Evolutionary conservation across 1,140 invertebrate species (phyloP).

Genomic region (Tribolium castaneum): DNA sequence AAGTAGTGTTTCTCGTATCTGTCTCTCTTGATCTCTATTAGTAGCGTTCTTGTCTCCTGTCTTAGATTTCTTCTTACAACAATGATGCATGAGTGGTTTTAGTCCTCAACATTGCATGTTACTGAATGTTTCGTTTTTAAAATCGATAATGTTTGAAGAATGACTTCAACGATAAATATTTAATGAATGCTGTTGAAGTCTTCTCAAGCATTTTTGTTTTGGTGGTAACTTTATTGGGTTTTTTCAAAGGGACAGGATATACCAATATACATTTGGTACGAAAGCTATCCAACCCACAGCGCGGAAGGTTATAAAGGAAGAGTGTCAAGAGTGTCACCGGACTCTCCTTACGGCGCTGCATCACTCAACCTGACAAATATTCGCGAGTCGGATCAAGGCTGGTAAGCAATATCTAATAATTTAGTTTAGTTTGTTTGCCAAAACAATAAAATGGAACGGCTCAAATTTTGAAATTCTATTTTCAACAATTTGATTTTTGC

Average conservation of each 20-base stretch:
- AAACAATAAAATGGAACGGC: too few relatives aligned
- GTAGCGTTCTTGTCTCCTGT: neutral
- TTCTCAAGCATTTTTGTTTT: conserved; percentile 2
- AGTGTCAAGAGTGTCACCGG: conserved; percentile 86
- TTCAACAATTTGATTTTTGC: too few relatives aligned
- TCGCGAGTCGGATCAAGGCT: conserved; percentile 92
- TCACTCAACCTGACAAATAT: conserved; percentile 95
- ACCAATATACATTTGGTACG: conserved; percentile 97
- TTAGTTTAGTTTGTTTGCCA: too few relatives aligned
- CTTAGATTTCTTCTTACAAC: neutral
- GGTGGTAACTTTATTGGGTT: conserved; percentile 31
- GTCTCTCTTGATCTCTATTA: conserved; percentile 39
- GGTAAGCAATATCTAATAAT: conserved; percentile 65
- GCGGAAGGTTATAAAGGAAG: conserved; percentile 92
- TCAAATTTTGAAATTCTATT: too few relatives aligned
- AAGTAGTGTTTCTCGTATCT: conserved; percentile 22
- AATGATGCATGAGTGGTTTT: too few relatives aligned
- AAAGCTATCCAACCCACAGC: conserved; percentile 94
- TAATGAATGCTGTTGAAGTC: neutral
- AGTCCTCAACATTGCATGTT: neutral
- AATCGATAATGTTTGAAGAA: neutral
- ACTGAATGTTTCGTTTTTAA: neutral
- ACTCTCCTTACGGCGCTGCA: conserved; percentile 88
- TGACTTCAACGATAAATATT: neutral
- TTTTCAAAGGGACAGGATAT: conserved; percentile 86